These are phyloP conservation scores for Lampropteryx suffumata DNA, from an alignment of 2,888 invertebrate genomes.

Conservation along the genomic window DNA sequence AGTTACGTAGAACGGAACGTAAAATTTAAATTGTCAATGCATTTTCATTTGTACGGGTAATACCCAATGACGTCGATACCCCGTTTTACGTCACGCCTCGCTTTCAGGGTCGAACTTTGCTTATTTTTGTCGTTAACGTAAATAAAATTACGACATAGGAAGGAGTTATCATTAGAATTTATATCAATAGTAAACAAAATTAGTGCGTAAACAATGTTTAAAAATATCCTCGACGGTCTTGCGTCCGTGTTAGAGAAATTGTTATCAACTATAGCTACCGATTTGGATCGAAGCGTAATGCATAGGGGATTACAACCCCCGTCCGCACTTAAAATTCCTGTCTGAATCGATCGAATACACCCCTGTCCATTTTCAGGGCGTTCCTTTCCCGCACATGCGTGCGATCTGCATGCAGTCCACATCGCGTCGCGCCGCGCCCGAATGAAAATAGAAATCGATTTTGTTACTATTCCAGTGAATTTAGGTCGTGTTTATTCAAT, in stretches of 20 bases:
- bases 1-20: constrained; percentile 56
- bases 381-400: constrained; percentile 72
- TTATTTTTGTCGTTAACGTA: constrained; percentile 62
- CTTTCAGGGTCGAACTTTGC: constrained; percentile 76
- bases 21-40: constrained; percentile 31
- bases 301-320: too few relatives aligned
- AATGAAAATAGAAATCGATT: constrained; percentile 72
- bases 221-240: too few relatives aligned
- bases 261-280: too few relatives aligned
- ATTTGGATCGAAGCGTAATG: too few relatives aligned
- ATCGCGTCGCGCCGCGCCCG: constrained; percentile 35
- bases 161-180: constrained; percentile 21
- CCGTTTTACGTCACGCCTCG: constrained; percentile 73
- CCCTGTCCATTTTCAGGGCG: constrained; percentile 54
- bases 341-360: constrained; percentile 35
- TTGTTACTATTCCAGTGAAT: constrained; percentile 32
- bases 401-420: constrained; percentile 56
- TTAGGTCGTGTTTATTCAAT: constrained; percentile 32
- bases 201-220: constrained; percentile 36
- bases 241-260: too few relatives aligned
- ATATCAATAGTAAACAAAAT: constrained; percentile 33
- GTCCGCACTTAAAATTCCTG: background rate
- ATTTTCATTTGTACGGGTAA: constrained; percentile 46
- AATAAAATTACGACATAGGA: constrained; percentile 51
- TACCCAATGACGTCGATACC: constrained; percentile 67